These are phyloP conservation scores for Strigamia crassipes DNA, from an alignment of 2,888 invertebrate genomes.

Conservation along the genomic window DNA sequence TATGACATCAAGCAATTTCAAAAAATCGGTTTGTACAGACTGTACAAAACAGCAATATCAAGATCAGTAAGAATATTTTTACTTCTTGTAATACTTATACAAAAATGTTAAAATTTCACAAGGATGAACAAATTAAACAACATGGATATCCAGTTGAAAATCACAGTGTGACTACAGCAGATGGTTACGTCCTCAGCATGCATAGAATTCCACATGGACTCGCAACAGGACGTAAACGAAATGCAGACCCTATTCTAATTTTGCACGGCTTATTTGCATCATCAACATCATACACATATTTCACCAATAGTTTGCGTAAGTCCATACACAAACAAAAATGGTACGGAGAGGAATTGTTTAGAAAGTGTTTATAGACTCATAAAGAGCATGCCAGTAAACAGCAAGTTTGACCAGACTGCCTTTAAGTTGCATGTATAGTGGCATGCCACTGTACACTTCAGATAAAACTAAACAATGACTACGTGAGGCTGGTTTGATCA, in stretches of 20 bases:
- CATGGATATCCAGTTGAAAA: background rate
- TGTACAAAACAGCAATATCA: background rate
- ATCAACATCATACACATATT: background rate
- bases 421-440: too few relatives aligned
- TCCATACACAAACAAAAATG: too few relatives aligned
- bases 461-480: too few relatives aligned
- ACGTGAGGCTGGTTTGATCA: too few relatives aligned
- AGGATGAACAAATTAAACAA: background rate
- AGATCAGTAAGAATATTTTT: background rate
- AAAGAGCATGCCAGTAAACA: too few relatives aligned
- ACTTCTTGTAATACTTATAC: background rate
- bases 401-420: too few relatives aligned
- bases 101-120: background rate
- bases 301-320: too few relatives aligned
- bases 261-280: background rate
- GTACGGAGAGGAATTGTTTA: too few relatives aligned
- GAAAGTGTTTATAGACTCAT: too few relatives aligned
- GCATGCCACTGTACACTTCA: too few relatives aligned
- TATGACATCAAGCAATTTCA: too few relatives aligned
- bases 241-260: background rate
- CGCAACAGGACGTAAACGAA: background rate
- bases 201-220: background rate
- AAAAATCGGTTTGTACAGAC: too few relatives aligned
- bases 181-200: background rate
- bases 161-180: background rate